Evolutionary conservation across 2,113 vertebrate genomes (phyloP), one percentile per base, ranked within the genome.

Genomic region (Todiramphus saurophagus): DNA sequence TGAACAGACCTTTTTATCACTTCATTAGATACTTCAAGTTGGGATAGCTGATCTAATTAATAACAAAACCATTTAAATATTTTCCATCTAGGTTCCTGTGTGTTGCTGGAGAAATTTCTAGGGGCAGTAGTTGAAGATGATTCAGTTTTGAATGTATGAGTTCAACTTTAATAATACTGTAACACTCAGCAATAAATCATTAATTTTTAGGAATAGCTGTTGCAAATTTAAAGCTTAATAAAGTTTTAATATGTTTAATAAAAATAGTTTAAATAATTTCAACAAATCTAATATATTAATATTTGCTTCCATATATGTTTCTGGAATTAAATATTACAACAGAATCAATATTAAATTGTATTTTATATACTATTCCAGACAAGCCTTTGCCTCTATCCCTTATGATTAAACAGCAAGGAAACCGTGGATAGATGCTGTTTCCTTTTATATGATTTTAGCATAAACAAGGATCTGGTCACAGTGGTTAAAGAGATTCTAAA

Each of bases 181-280:
- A 68, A 63, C 28, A 33, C 10, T 69, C 39, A 37, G 59, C 13
- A 77, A 69, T 60, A 83, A 64, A 56, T 58, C 8, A 69, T 75
- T 78, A 59, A 51, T 78, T 82, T 87, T 94, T 75, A 83, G 72
- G 53, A 94, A 68, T 6, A 70, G 31, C 27, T 88, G 37, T 48
- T 87, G 24, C 30, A 90, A 91, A 91, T 82, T 66, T 83, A 94
- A 91, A 85, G 6, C 23, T 58, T 82, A 88, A 81, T 92, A 84
- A 33, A 66, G 43, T 55, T 90, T 70, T 89, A 91, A 50, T 90
- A 73, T 69, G 19, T 35, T 89, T 89, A 87, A 87, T 90, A 87
- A 89, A 89, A 96, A 68, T 56, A 89, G 33, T 83, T 93, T 60
- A 83, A 90, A 94, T 91, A 4, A 80, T 81, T 93, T 80, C 48